These are phyloP conservation scores for Marmota flaviventris DNA, from an alignment of 2,113 vertebrate genomes.

Conservation along the genomic window DNA sequence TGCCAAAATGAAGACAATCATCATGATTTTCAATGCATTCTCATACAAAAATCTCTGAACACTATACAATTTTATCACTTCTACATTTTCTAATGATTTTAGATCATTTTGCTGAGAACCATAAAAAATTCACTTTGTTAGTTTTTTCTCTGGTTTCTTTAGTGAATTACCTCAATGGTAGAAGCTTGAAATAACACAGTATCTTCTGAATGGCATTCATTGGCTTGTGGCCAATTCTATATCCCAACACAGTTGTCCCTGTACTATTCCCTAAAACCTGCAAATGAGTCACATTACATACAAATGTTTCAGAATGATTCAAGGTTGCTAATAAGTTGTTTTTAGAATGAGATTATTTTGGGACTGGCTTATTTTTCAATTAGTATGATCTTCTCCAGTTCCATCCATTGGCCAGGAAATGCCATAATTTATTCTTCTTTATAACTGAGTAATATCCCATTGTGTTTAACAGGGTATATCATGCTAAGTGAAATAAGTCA, in stretches of 20 bases:
- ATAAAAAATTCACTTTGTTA: neutral
- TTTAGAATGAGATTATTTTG: neutral
- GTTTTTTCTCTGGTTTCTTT: too few relatives aligned
- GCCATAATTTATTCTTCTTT: too few relatives aligned
- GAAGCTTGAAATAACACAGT: neutral
- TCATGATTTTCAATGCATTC: neutral
- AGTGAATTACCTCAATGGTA: too few relatives aligned
- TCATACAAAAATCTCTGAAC: neutral
- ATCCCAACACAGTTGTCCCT: neutral
- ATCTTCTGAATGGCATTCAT: neutral
- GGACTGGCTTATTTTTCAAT: too few relatives aligned
- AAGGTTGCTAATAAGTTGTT: neutral
- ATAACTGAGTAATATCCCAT: too few relatives aligned
- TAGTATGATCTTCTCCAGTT: too few relatives aligned
- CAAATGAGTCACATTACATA: neutral
- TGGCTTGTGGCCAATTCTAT: neutral
- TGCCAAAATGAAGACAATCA: neutral
- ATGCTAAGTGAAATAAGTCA: too few relatives aligned
- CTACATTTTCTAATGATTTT: too few relatives aligned
- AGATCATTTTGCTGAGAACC: neutral
- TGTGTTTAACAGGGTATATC: too few relatives aligned
- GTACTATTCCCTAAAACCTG: fast-evolving
- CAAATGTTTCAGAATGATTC: neutral
- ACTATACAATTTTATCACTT: neutral
- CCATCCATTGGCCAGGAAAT: too few relatives aligned